Conservation (phyloP, 2,888 invertebrate genomes). For the Molanna angustata region DNA sequence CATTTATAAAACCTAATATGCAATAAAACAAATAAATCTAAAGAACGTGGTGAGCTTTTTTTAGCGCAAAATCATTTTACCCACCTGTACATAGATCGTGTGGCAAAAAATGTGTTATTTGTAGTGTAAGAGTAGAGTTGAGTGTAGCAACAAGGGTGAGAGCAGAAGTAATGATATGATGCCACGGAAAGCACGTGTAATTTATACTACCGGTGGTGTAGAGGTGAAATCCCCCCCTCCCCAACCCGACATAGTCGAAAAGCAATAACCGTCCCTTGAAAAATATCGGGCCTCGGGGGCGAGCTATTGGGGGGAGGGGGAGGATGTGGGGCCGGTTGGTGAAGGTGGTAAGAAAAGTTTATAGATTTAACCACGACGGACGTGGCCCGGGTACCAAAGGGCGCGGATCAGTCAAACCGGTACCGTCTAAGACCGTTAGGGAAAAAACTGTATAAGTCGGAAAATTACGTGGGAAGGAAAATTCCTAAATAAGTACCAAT, state of each 20-base stretch:
- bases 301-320: constrained; percentile 4
- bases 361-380: constrained; percentile 33
- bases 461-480: no score
- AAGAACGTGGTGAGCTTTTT: no score
- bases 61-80: no score
- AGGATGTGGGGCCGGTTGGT: neutral
- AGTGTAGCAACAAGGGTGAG: neutral
- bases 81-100: no score
- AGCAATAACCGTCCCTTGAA: constrained; percentile 33
- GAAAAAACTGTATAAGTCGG: no score
- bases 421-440: no score
- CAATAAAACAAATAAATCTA: no score
- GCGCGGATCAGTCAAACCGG: constrained; percentile 11
- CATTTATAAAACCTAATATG: no score
- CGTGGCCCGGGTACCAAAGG: constrained; percentile 27
- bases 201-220: constrained; percentile 31
- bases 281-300: constrained; percentile 27
- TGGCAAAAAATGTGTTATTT: constrained; percentile 8
- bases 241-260: constrained; percentile 25
- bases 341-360: constrained; percentile 29
- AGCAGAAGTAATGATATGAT: constrained; percentile 19
- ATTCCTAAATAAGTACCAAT: no score
- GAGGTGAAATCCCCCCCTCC: no score
- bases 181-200: constrained; percentile 30
- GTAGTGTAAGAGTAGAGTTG: no score